Evolutionary conservation across 2,113 vertebrate genomes (phyloP).

Genomic region (Leptocoma aspasia): DNA sequence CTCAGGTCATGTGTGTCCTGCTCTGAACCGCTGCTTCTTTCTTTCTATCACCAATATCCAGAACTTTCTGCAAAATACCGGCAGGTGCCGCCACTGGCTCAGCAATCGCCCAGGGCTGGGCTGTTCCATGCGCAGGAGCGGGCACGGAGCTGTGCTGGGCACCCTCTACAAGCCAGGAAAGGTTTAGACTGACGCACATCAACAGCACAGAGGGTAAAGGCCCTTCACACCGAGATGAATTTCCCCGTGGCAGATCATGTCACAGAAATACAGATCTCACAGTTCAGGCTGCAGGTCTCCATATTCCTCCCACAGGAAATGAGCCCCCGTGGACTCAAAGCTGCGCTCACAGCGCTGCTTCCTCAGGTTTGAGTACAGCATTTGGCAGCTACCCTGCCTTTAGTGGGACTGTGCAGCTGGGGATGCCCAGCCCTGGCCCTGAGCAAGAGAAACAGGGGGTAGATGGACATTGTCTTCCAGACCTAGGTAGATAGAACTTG

Average conservation of each 20-base stretch:
- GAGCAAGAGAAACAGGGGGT: background rate
- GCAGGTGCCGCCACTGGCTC: slow-evolving; percentile 39
- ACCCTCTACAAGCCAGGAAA: background rate
- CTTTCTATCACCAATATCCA: background rate
- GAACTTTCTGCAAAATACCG: background rate
- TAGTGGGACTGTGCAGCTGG: background rate
- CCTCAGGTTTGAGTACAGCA: background rate
- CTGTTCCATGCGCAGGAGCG: background rate
- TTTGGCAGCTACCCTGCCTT: background rate
- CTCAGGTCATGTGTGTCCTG: background rate
- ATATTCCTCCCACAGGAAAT: background rate
- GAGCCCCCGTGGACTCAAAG: background rate
- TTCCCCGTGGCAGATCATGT: background rate
- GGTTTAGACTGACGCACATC: background rate
- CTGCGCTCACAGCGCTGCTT: background rate
- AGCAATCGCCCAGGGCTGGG: background rate
- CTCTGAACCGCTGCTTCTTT: background rate
- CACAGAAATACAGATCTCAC: background rate
- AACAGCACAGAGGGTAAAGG: background rate
- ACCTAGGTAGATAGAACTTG: no score
- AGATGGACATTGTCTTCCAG: background rate
- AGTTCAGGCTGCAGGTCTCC: background rate
- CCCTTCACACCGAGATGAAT: background rate
- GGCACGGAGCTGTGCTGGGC: background rate
- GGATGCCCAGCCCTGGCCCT: background rate